Conservation (phyloP, 2,797 vertebrate species). For the Kryptolebias ocellatus region DNA sequence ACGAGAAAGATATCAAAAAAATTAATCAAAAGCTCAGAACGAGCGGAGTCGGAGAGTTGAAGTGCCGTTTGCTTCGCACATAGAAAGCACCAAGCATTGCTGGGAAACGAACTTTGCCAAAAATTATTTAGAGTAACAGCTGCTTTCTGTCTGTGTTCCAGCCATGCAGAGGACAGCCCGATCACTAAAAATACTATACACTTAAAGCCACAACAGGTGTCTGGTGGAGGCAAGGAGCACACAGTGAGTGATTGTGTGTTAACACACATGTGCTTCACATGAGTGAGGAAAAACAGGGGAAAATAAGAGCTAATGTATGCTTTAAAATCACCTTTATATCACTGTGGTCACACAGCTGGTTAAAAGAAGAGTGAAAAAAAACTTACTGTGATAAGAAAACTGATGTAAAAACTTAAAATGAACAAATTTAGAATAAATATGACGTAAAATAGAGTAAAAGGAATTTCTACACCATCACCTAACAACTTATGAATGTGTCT, state of each 20-base stretch:
- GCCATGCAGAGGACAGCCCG: slow-evolving; percentile 32
- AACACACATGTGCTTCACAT: slow-evolving; percentile 20
- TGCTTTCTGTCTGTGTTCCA: slow-evolving; percentile 36
- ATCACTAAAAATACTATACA: slow-evolving; percentile 50
- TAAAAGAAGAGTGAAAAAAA: slow-evolving; percentile 16
- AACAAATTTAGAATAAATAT: slow-evolving; percentile 38
- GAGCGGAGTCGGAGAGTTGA: slow-evolving; percentile 35
- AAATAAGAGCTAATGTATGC: slow-evolving; percentile 6
- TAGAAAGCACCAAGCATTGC: slow-evolving; percentile 16
- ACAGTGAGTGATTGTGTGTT: slow-evolving; percentile 37
- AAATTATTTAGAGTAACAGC: slow-evolving; percentile 37
- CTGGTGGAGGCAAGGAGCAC: slow-evolving; percentile 35
- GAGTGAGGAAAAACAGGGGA: slow-evolving; percentile 11
- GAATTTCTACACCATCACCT: slow-evolving; percentile 45
- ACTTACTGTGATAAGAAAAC: slow-evolving; percentile 23
- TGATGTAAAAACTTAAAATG: slow-evolving; percentile 39
- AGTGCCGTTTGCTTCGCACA: slow-evolving; percentile 36
- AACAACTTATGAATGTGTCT: slow-evolving; percentile 54
- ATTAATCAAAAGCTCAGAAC: slow-evolving; percentile 18
- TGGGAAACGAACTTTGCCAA: slow-evolving; percentile 33
- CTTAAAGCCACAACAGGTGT: slow-evolving; percentile 68
- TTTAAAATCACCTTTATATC: slow-evolving; percentile 22
- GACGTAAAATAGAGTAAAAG: slow-evolving; percentile 36
- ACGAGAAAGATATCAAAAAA: slow-evolving; percentile 45
- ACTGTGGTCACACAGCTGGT: slow-evolving; percentile 50